phyloP scores from a whole-genome alignment of 2,797 vertebrate species.

The Saguinus oedipus region DNA sequence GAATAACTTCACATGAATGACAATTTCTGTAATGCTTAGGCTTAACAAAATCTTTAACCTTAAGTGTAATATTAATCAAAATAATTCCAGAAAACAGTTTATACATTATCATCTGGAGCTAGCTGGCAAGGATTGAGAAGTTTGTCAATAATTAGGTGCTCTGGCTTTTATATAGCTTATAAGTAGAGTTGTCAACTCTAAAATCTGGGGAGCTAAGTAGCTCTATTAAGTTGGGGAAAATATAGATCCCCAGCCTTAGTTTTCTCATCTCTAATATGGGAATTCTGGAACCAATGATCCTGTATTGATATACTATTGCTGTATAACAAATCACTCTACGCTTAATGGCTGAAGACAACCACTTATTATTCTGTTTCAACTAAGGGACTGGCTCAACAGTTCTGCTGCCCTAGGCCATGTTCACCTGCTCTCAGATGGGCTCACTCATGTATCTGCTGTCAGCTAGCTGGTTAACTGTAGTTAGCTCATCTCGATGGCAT shows the following conservation, averaged over 20 bases:
- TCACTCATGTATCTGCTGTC: neutral
- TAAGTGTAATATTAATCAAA: neutral
- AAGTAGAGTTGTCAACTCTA: neutral
- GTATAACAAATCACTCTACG: neutral
- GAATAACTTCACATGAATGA: neutral
- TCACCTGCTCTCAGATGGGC: neutral
- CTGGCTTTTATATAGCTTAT: neutral
- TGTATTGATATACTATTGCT: neutral
- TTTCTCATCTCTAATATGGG: neutral
- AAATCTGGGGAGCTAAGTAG: neutral
- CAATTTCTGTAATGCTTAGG: neutral
- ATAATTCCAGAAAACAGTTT: neutral
- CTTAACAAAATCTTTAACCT: neutral
- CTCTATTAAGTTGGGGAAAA: neutral
- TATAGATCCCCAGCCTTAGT: neutral
- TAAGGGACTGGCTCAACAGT: neutral
- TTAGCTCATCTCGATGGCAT: neutral
- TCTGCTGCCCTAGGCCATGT: neutral
- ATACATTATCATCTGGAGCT: neutral
- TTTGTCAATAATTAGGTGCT: neutral
- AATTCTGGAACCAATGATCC: neutral
- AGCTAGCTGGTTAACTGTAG: neutral
- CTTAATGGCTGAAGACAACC: neutral
- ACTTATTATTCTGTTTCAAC: neutral
- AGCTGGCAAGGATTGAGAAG: neutral